These are phyloP conservation scores for Coracias cyanogaster DNA, from an alignment of 2,797 vertebrate species.

Conservation along the genomic window DNA sequence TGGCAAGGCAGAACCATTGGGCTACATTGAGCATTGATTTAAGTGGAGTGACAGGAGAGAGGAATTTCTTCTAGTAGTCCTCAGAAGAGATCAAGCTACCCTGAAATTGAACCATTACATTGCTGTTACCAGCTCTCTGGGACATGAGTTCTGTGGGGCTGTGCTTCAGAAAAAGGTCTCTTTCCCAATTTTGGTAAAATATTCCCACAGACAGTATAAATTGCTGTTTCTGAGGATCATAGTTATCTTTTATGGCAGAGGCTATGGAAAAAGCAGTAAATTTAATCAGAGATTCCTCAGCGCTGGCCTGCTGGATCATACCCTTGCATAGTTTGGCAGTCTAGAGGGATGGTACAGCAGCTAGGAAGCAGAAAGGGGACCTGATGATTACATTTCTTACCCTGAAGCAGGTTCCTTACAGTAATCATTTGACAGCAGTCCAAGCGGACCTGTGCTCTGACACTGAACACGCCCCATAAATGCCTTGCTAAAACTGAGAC, in stretches of 20 bases:
- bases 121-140: background rate
- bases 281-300: background rate
- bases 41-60: background rate
- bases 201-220: background rate
- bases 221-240: background rate
- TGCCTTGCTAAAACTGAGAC: background rate
- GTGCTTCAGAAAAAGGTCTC: background rate
- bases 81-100: background rate
- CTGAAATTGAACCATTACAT: background rate
- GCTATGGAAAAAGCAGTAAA: background rate
- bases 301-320: background rate
- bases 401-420: background rate
- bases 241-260: background rate
- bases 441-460: background rate
- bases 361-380: background rate
- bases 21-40: constrained; percentile 9
- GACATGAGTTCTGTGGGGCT: background rate
- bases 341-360: background rate
- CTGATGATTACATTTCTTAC: rapidly evolving
- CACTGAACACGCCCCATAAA: background rate
- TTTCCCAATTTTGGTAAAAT: background rate
- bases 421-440: background rate
- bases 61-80: background rate
- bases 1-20: background rate
- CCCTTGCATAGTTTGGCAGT: background rate